Evolutionary conservation across 2,113 vertebrate species (phyloP).

Genomic region (Stegostoma tigrinum): DNA sequence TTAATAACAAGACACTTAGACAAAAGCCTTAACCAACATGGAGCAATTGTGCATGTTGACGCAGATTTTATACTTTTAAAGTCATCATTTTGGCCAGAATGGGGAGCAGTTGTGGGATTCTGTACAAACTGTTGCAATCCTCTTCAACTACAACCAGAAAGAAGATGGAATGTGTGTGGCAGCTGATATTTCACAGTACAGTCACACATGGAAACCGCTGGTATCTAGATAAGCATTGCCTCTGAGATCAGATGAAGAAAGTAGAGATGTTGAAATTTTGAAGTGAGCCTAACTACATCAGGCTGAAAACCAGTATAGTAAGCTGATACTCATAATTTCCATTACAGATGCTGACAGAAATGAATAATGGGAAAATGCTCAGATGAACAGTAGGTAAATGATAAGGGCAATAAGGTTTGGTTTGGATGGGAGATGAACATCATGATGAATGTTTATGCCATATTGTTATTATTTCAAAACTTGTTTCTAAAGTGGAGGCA

Average conservation of each 20-base stretch:
- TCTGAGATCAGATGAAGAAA: not conserved
- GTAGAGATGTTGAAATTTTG: not conserved
- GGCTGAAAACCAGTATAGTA: not conserved
- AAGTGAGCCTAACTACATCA: not conserved
- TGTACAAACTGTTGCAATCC: not conserved
- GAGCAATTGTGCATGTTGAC: not conserved
- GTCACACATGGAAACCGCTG: not conserved
- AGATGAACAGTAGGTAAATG: not conserved
- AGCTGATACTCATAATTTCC: not conserved
- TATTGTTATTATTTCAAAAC: no score
- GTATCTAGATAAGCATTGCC: not conserved
- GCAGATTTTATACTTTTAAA: not conserved
- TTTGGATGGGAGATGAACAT: not conserved
- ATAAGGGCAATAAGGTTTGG: not conserved
- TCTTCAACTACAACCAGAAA: not conserved
- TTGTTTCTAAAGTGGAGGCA: no score
- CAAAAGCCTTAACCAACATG: not conserved
- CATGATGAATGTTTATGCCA: no score
- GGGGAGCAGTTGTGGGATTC: not conserved
- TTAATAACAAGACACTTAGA: not conserved
- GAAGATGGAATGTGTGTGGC: not conserved
- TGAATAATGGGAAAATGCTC: not conserved
- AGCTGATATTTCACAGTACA: not conserved
- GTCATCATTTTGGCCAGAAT: not conserved
- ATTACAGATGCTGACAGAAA: not conserved